Conservation (phyloP, 2,888 invertebrate species). For the Coelopa pilipes region DNA sequence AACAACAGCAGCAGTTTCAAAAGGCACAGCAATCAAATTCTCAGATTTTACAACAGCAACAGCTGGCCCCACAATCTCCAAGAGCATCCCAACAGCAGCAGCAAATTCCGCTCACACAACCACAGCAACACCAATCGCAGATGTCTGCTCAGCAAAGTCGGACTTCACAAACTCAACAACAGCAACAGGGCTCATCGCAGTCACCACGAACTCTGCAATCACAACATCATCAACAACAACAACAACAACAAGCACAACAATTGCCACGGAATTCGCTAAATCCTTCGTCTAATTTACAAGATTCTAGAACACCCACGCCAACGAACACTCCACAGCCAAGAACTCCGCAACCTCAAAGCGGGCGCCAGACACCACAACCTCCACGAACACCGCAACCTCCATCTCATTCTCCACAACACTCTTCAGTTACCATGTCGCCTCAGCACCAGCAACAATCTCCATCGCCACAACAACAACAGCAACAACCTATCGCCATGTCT, state of each 20-base stretch:
- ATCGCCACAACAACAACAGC: constrained; percentile 50
- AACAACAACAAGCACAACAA: constrained; percentile 55
- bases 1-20: constrained; percentile 38
- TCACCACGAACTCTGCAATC: constrained; percentile 52
- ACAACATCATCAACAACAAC: constrained; percentile 53
- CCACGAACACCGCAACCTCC: constrained; percentile 56
- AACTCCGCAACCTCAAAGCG: constrained; percentile 52
- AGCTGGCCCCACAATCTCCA: constrained; percentile 47
- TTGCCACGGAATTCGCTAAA: constrained; percentile 52
- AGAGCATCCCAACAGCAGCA: background rate
- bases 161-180: constrained; percentile 48
- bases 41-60: constrained; percentile 51
- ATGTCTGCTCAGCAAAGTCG: constrained; percentile 47
- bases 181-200: constrained; percentile 40
- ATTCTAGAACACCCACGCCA: constrained; percentile 43
- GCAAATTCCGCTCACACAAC: constrained; percentile 38
- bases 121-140: constrained; percentile 40
- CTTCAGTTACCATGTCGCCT: constrained; percentile 59
- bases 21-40: constrained; percentile 49
- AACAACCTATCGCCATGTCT: constrained; percentile 57
- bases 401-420: constrained; percentile 52
- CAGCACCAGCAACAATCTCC: constrained; percentile 54
- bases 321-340: constrained; percentile 48
- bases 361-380: constrained; percentile 55
- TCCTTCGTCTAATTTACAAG: constrained; percentile 43